These are phyloP conservation scores for Xylophagus ater DNA, from an alignment of 2,888 invertebrate genomes.

Conservation along the genomic window DNA sequence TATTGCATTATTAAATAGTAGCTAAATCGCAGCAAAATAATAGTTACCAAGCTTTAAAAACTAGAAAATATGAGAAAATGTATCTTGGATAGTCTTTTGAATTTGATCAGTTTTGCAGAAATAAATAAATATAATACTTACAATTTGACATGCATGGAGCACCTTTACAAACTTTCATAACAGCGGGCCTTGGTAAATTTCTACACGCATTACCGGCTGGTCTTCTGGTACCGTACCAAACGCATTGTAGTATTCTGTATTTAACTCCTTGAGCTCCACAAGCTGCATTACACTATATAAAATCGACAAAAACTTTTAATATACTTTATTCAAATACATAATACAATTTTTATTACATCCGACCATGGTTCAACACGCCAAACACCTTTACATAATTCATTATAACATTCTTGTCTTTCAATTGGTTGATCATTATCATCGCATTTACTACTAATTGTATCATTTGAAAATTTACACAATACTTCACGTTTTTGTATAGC, in stretches of 20 bases:
- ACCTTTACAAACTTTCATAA: constrained; percentile 66
- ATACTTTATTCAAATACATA: background rate
- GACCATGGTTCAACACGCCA: constrained; percentile 93
- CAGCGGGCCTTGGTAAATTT: constrained; percentile 60
- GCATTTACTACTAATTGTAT: constrained; percentile 42
- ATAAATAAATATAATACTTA: constrained; percentile 38
- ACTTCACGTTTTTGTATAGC: constrained; percentile 62
- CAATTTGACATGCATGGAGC: constrained; percentile 49
- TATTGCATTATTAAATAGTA: too few relatives aligned
- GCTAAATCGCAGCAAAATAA: too few relatives aligned
- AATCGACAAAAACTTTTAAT: constrained; percentile 2
- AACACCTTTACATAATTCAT: constrained; percentile 71
- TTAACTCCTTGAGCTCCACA: constrained; percentile 77
- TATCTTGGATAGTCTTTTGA: too few relatives aligned
- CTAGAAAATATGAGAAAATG: too few relatives aligned
- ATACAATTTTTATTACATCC: constrained; percentile 61
- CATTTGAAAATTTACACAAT: constrained; percentile 41
- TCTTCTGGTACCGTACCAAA: constrained; percentile 77
- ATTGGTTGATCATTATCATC: constrained; percentile 62
- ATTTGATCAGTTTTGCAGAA: too few relatives aligned
- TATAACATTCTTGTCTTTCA: constrained; percentile 68
- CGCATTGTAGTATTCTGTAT: constrained; percentile 81
- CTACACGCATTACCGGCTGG: constrained; percentile 81
- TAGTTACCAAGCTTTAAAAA: too few relatives aligned
- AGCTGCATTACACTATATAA: constrained; percentile 65